These are phyloP conservation scores for Eciton burchellii DNA, from an alignment of 1,140 invertebrate species.

Conservation along the genomic window DNA sequence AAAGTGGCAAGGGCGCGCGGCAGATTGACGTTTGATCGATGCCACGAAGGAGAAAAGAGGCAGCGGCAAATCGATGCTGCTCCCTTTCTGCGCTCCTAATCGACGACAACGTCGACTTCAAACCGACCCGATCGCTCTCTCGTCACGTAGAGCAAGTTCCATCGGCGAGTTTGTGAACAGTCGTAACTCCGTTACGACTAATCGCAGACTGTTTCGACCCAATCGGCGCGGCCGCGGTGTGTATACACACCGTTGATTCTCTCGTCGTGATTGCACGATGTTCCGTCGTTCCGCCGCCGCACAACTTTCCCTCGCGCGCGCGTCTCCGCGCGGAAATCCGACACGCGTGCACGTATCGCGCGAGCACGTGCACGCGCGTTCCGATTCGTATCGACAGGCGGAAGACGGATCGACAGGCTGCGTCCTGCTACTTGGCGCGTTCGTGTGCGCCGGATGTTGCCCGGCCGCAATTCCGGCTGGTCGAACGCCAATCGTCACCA, in stretches of 20 bases:
- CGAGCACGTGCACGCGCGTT: conserved; percentile 13
- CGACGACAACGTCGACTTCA: neutral
- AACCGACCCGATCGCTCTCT: conserved; percentile 7
- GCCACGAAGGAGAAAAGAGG: neutral
- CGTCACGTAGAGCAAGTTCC: neutral
- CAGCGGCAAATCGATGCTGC: neutral
- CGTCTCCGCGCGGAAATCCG: neutral
- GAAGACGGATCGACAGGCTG: conserved; percentile 58
- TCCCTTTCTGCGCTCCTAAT: neutral
- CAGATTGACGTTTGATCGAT: too few relatives aligned
- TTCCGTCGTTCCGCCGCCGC: conserved; percentile 7
- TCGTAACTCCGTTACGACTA: conserved; percentile 34
- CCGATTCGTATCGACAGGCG: conserved; percentile 58
- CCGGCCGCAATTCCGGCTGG: conserved; percentile 49
- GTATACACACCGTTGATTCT: conserved; percentile 50
- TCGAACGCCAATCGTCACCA: conserved; percentile 48
- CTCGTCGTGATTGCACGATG: neutral
- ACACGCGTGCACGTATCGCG: conserved; percentile 16
- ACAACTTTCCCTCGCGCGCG: neutral
- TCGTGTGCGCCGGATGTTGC: neutral
- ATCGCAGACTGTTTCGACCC: conserved; percentile 25
- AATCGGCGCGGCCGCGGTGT: neutral
- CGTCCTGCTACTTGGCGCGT: conserved; percentile 65
- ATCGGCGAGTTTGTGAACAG: neutral
- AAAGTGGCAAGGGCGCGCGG: too few relatives aligned